A percentile compares a stretch with the other conserved stretches of the same genome.
phyloP scores from a whole-genome alignment of 2,888 invertebrate species.

The Notocelia uddmanniana region DNA sequence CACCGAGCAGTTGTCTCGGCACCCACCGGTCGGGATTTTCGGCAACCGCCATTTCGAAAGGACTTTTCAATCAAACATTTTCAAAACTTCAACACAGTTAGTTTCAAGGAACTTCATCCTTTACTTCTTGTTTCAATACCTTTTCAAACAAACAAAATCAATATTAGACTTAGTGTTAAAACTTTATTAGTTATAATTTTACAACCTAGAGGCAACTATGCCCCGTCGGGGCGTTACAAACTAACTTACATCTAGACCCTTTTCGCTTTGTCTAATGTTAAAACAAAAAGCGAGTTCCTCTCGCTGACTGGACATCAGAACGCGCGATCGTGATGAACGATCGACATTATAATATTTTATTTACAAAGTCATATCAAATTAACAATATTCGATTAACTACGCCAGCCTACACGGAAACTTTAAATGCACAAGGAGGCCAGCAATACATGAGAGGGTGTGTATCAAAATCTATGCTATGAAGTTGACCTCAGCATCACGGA shows the following conservation, averaged over 20 bases:
- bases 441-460: constrained; percentile 68
- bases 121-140: constrained; percentile 94
- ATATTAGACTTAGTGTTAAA: constrained; percentile 86
- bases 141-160: constrained; percentile 93
- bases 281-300: constrained; percentile 55
- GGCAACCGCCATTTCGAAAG: constrained; percentile 78
- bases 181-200: constrained; percentile 82
- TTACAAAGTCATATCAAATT: constrained; percentile 49
- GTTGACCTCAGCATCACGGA: constrained; percentile 75
- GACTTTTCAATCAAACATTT: constrained; percentile 82
- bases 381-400: constrained; percentile 53
- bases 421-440: constrained; percentile 77
- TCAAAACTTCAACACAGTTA: constrained; percentile 85
- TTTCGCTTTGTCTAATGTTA: constrained; percentile 61
- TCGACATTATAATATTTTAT: constrained; percentile 50
- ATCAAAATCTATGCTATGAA: constrained; percentile 74
- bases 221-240: constrained; percentile 67
- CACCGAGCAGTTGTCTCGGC: constrained; percentile 64
- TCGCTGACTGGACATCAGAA: constrained; percentile 43
- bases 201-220: constrained; percentile 77
- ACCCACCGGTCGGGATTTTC: constrained; percentile 71
- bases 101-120: constrained; percentile 90
- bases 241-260: constrained; percentile 78
- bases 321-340: constrained; percentile 46
- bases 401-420: constrained; percentile 69